These are phyloP conservation scores for Acanthopagrus latus DNA, from an alignment of 2,797 vertebrate species.

Conservation along the genomic window DNA sequence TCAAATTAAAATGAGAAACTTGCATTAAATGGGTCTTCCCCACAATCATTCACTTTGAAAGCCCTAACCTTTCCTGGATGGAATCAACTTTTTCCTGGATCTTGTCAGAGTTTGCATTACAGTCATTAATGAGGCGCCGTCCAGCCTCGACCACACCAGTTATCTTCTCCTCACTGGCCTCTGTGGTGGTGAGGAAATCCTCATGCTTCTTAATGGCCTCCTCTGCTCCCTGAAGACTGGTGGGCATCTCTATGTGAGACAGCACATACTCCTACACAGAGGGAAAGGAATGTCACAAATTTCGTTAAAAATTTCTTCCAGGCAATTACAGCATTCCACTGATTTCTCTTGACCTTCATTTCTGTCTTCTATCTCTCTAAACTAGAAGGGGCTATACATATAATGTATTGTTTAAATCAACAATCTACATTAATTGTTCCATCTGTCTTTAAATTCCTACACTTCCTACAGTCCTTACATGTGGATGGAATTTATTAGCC, in stretches of 20 bases:
- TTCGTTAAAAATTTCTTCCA: not conserved
- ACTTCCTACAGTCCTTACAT: not conserved
- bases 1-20: not conserved
- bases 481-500: not conserved
- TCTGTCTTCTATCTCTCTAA: conserved; percentile 3
- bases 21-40: not conserved
- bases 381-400: not conserved
- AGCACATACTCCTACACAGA: conserved; percentile 91
- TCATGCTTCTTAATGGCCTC: conserved; percentile 95
- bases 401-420: not conserved
- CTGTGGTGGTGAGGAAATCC: conserved; percentile 95
- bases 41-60: not conserved
- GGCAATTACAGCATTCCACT: conserved; percentile 15
- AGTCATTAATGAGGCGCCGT: conserved; percentile 88
- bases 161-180: conserved; percentile 94
- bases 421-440: not conserved
- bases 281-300: conserved; percentile 17
- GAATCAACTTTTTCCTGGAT: conserved; percentile 95
- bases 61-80: conserved; percentile 91
- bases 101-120: conserved; percentile 90
- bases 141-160: conserved; percentile 90
- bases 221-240: conserved; percentile 90
- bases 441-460: conserved; percentile 1
- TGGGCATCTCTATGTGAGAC: conserved; percentile 95
- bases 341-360: not conserved